Percentiles rank a stretch among this genome's conserved stretches.
Evolutionary conservation across 2,113 vertebrate genomes (phyloP).

Genomic region (Brachionichthys hirsutus): DNA sequence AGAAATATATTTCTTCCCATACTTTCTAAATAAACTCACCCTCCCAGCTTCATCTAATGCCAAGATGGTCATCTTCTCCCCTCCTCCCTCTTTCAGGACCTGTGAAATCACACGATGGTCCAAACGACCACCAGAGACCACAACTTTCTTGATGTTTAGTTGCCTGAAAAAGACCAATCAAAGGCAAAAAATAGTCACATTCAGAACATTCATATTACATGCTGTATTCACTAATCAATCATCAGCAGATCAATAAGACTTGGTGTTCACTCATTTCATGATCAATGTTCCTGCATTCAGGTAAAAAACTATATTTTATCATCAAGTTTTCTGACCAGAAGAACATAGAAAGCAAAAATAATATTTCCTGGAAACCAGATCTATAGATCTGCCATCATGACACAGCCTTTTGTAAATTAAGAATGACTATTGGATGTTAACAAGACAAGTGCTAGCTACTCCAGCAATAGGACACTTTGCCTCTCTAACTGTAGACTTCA

Average conservation of each 20-base stretch:
- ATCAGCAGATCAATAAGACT: neutral
- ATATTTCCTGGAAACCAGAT: too few relatives aligned
- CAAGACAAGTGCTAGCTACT: neutral
- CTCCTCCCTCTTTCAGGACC: conserved; percentile 86
- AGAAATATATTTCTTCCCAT: neutral
- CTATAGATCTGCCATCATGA: too few relatives aligned
- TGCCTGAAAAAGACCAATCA: conserved; percentile 76
- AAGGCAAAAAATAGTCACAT: neutral
- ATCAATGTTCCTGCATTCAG: too few relatives aligned
- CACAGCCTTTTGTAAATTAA: too few relatives aligned
- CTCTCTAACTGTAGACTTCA: too few relatives aligned
- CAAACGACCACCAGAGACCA: conserved; percentile 88
- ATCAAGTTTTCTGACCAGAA: too few relatives aligned
- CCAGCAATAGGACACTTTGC: neutral
- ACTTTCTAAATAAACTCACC: conserved; percentile 72
- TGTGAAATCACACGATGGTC: conserved; percentile 90
- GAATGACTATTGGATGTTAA: too few relatives aligned
- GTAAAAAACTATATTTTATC: too few relatives aligned
- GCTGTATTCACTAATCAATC: neutral
- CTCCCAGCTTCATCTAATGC: conserved; percentile 92
- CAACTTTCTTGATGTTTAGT: conserved; percentile 91
- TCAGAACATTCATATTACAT: neutral
- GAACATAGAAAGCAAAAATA: too few relatives aligned
- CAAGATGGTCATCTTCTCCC: conserved; percentile 86
- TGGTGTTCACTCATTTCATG: neutral